phyloP scores from a whole-genome alignment of 2,797 vertebrate species.

The Phylloscopus collybita region DNA sequence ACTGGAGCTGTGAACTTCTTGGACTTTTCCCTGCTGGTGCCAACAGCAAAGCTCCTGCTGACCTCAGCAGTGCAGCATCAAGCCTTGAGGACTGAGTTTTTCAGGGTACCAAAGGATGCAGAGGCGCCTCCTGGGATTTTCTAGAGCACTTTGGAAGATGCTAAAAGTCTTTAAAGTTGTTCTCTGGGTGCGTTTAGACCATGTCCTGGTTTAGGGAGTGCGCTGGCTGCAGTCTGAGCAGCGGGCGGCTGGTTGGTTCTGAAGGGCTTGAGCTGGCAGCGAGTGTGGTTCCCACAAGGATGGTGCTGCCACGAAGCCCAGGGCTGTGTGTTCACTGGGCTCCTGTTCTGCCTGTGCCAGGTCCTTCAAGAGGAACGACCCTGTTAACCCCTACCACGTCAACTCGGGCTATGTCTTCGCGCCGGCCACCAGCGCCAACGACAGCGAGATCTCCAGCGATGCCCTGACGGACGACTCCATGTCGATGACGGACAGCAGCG shows the following conservation, averaged over 20 bases:
- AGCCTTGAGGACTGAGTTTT: not conserved
- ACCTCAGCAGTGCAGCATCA: not conserved
- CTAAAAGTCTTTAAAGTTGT: not conserved
- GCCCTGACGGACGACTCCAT: slow-evolving; percentile 94
- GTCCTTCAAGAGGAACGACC: slow-evolving; percentile 87
- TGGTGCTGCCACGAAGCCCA: not conserved
- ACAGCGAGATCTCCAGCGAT: slow-evolving; percentile 96
- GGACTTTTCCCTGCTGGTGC: not conserved
- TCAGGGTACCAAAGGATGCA: not conserved
- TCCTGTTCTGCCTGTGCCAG: slow-evolving; percentile 67
- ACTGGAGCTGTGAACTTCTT: not conserved
- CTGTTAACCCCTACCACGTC: slow-evolving; percentile 83
- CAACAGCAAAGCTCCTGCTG: not conserved
- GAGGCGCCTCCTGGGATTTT: not conserved
- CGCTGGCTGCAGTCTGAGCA: not conserved
- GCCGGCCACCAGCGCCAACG: slow-evolving; percentile 92
- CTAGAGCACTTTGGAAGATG: not conserved
- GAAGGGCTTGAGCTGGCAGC: fast-evolving
- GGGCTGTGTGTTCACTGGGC: not conserved
- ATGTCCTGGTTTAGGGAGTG: not conserved
- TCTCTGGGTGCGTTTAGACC: not conserved
- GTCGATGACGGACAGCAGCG: slow-evolving; percentile 95
- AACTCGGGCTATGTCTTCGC: slow-evolving; percentile 90
- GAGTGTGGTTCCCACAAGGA: fast-evolving
- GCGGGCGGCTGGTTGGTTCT: not conserved